Evolutionary conservation across 2,888 invertebrate species (phyloP).

Genomic region (Orthonevra nobilis): DNA sequence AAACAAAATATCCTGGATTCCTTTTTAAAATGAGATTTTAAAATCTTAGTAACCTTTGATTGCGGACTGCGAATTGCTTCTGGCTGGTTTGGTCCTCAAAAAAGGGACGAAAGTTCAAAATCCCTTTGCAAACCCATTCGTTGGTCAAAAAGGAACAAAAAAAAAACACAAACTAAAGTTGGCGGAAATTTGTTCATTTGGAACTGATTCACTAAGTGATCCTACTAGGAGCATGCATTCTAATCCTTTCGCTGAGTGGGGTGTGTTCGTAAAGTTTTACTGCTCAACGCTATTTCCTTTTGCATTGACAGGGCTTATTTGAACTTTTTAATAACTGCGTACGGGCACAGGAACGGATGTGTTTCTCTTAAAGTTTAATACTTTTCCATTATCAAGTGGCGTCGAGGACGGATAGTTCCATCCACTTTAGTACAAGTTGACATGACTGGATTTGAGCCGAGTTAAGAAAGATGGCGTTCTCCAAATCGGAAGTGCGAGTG

Average conservation of each 20-base stretch:
- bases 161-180: not conserved
- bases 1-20: not conserved
- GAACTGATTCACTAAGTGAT: constrained; percentile 67
- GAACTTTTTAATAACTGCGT: constrained; percentile 50
- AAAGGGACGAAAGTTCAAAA: constrained; percentile 39
- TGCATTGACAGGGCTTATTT: constrained; percentile 57
- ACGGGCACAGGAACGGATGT: constrained; percentile 3
- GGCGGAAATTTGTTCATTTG: constrained; percentile 69
- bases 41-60: constrained; percentile 66
- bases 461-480: not conserved
- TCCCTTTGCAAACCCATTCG: no score
- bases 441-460: constrained; percentile 8
- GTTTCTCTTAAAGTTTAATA: constrained; percentile 66
- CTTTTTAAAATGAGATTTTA: constrained; percentile 46
- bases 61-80: constrained; percentile 22
- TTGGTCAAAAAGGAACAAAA: constrained; percentile 23
- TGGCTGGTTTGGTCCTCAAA: not conserved
- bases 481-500: not conserved
- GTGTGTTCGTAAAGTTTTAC: constrained; percentile 62
- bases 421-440: constrained; percentile 45
- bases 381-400: constrained; percentile 69
- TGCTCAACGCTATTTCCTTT: constrained; percentile 60
- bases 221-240: constrained; percentile 27
- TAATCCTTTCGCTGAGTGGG: not conserved
- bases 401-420: not conserved